Evolutionary conservation across 2,797 vertebrate genomes (phyloP).

Genomic region (Falco berigora): DNA sequence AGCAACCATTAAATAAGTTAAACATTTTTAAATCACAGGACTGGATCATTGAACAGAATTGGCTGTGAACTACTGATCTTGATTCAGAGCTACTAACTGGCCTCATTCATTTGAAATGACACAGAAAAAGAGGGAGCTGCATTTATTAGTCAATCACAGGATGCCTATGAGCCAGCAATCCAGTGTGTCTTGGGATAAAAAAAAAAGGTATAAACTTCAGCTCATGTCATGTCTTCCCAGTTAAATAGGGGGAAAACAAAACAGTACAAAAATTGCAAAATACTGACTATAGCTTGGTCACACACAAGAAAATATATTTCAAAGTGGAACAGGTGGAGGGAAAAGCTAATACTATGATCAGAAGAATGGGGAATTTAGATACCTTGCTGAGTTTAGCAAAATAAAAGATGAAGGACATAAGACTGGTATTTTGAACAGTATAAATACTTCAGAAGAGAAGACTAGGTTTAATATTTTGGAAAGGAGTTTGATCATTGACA

Average conservation of each 20-base stretch:
- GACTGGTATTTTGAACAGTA: not conserved
- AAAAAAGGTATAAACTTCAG: not conserved
- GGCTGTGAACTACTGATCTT: not conserved
- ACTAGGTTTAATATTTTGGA: not conserved
- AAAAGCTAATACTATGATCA: not conserved
- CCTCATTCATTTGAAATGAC: conserved; percentile 20
- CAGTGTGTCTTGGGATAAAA: not conserved
- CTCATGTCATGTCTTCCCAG: not conserved
- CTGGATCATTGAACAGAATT: not conserved
- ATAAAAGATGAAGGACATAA: not conserved
- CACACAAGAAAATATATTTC: not conserved
- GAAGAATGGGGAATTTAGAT: not conserved
- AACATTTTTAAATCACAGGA: conserved; percentile 24
- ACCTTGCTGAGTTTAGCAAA: not conserved
- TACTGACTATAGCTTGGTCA: not conserved
- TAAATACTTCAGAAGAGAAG: not conserved
- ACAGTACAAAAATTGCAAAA: not conserved
- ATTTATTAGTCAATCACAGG: not conserved
- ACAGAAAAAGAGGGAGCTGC: not conserved
- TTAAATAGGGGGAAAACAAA: not conserved
- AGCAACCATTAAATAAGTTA: conserved; percentile 2
- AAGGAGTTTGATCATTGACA: not conserved
- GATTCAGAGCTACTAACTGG: not conserved
- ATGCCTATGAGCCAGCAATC: not conserved
- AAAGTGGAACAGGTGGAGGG: not conserved